phyloP scores from a whole-genome alignment of 2,113 vertebrate species.

The Odontophorus gujanensis region DNA sequence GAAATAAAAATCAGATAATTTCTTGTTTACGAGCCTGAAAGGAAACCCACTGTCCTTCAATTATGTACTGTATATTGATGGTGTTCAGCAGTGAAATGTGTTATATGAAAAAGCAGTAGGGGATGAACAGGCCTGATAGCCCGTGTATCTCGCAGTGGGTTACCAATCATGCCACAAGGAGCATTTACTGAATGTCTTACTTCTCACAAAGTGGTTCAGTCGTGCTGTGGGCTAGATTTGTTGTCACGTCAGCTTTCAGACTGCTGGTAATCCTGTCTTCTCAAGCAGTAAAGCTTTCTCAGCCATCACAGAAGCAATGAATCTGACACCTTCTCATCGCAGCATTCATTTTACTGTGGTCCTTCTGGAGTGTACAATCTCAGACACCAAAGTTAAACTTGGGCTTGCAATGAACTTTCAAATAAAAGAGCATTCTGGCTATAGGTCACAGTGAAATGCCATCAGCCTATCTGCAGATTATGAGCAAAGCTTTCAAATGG shows the following conservation, averaged over 20 bases:
- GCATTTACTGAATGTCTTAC: not conserved
- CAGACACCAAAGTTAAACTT: not conserved
- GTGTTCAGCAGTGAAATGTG: not conserved
- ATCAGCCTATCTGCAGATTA: not conserved
- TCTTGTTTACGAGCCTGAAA: not conserved
- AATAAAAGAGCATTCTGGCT: not conserved
- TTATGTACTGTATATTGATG: not conserved
- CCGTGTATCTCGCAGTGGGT: not conserved
- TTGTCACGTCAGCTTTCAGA: not conserved
- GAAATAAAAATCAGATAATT: not conserved
- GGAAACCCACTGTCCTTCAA: not conserved
- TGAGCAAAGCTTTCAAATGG: not conserved
- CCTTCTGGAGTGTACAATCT: not conserved
- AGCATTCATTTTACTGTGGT: not conserved
- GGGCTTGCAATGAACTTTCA: not conserved
- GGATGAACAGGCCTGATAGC: not conserved
- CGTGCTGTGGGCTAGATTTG: not conserved
- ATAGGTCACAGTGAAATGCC: not conserved
- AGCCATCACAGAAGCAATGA: not conserved
- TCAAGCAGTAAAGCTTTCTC: not conserved
- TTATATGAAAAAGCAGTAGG: slow-evolving; percentile 19
- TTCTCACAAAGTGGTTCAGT: not conserved
- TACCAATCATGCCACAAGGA: not conserved
- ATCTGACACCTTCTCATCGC: not conserved
- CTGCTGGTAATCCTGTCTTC: not conserved